A percentile compares a stretch with the other conserved stretches of the same genome.
Evolutionary conservation across 2,113 vertebrate genomes (phyloP).

Genomic region (Nyctibius bracteatus): DNA sequence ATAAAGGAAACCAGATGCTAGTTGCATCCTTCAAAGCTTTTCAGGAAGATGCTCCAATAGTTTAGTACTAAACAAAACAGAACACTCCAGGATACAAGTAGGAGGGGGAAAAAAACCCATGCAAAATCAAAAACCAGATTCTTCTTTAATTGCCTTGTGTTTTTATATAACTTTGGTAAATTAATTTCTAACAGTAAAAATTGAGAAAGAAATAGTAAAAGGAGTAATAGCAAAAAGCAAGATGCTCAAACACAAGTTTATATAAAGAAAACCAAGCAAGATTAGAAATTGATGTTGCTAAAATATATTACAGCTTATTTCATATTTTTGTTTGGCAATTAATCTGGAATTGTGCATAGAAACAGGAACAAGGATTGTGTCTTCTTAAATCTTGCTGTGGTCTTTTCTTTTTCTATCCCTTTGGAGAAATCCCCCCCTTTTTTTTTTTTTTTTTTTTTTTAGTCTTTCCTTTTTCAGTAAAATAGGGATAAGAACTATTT

Average conservation of each 20-base stretch:
- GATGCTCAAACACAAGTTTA: background rate
- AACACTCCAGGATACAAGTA: background rate
- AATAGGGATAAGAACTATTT: background rate
- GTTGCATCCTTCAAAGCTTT: background rate
- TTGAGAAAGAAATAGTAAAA: background rate
- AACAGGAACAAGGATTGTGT: background rate
- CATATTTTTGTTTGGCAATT: background rate
- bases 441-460: background rate
- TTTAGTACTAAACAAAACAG: background rate
- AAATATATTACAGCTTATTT: background rate
- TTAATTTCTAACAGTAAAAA: background rate
- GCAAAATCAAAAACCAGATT: background rate
- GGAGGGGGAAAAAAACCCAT: fast-evolving
- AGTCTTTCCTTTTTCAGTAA: background rate
- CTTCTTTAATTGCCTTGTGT: background rate
- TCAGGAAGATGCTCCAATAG: background rate
- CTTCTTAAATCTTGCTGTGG: background rate
- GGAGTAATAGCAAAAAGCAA: background rate
- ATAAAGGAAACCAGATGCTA: background rate
- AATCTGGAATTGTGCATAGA: background rate
- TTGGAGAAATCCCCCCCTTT: background rate
- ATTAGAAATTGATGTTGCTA: background rate
- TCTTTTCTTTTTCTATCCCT: background rate
- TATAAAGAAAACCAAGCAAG: background rate
- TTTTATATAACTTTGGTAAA: background rate